These are phyloP conservation scores for Drosophila pseudoananassae DNA, from an alignment of 1,140 invertebrate genomes.

Conservation along the genomic window DNA sequence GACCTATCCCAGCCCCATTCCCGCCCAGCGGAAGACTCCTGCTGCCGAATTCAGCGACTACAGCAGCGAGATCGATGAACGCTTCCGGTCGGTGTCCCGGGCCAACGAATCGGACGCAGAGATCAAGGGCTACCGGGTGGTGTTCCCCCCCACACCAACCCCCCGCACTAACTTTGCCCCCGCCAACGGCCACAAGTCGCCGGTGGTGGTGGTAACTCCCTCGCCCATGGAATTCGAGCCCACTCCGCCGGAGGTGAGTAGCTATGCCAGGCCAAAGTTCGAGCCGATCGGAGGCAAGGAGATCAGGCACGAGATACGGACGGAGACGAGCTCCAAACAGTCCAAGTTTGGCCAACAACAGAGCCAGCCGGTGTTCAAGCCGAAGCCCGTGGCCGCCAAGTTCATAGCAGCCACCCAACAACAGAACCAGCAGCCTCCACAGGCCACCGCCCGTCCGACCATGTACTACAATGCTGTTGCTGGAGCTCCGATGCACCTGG, in stretches of 20 bases:
- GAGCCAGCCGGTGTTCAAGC: conserved; percentile 84
- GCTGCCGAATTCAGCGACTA: conserved; percentile 90
- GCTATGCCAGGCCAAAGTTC: conserved; percentile 85
- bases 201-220: conserved; percentile 83
- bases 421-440: conserved; percentile 81
- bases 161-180: conserved; percentile 75
- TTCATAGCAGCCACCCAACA: conserved; percentile 85
- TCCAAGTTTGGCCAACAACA: conserved; percentile 68
- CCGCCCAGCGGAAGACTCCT: conserved; percentile 88
- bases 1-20: conserved; percentile 84
- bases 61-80: conserved; percentile 89
- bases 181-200: conserved; percentile 78
- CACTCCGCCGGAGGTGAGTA: conserved; percentile 84
- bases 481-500: conserved; percentile 86
- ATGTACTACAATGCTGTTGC: conserved; percentile 86
- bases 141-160: conserved; percentile 85
- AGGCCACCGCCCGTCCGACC: conserved; percentile 61
- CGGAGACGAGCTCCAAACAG: conserved; percentile 65
- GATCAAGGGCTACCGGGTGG: conserved; percentile 86
- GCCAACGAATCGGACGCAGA: conserved; percentile 86
- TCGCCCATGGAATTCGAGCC: conserved; percentile 86
- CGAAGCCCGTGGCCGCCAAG: conserved; percentile 84
- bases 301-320: conserved; percentile 81
- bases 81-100: conserved; percentile 87
- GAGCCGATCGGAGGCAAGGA: conserved; percentile 85